Evolutionary conservation across 2,888 invertebrate species (phyloP).

Genomic region (Acheta domesticus): DNA sequence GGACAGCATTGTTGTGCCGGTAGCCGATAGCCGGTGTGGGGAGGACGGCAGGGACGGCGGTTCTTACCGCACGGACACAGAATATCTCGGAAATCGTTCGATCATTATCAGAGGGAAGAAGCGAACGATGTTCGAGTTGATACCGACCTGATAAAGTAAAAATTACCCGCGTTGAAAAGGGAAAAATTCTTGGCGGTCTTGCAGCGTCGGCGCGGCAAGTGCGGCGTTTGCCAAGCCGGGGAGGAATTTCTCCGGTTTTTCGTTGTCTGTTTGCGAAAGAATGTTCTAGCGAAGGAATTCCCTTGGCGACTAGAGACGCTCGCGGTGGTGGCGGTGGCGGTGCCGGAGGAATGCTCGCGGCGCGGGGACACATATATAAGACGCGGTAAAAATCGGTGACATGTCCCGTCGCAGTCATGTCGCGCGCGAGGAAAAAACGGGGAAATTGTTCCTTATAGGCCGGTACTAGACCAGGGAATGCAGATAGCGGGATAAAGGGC

Average conservation of each 20-base stretch:
- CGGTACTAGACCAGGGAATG: slow-evolving; percentile 7
- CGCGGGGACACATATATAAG: slow-evolving; percentile 18
- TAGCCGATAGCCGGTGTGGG: background rate
- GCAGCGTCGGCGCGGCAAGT: background rate
- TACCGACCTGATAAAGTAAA: background rate
- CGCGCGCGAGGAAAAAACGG: background rate
- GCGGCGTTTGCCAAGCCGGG: background rate
- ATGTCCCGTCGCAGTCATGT: slow-evolving; percentile 10
- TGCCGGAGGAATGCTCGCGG: background rate
- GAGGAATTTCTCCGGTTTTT: background rate
- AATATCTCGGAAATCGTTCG: slow-evolving; percentile 18
- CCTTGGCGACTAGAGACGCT: background rate
- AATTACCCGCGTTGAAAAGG: slow-evolving; percentile 18
- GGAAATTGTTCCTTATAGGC: slow-evolving; percentile 1
- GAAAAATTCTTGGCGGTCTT: slow-evolving; percentile 18
- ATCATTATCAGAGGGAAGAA: slow-evolving; percentile 10
- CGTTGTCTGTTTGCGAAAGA: slow-evolving; percentile 9
- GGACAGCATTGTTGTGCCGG: slow-evolving; percentile 1
- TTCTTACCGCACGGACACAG: background rate
- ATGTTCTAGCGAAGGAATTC: background rate
- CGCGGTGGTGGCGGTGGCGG: background rate
- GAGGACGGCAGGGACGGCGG: background rate
- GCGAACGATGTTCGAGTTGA: slow-evolving; percentile 11
- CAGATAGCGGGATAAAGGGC: background rate
- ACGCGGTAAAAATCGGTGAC: slow-evolving; percentile 7